Percentiles rank a stretch among this genome's conserved stretches.
These are phyloP conservation scores for Clivina fossor DNA, from an alignment of 2,888 invertebrate species.

Conservation along the genomic window DNA sequence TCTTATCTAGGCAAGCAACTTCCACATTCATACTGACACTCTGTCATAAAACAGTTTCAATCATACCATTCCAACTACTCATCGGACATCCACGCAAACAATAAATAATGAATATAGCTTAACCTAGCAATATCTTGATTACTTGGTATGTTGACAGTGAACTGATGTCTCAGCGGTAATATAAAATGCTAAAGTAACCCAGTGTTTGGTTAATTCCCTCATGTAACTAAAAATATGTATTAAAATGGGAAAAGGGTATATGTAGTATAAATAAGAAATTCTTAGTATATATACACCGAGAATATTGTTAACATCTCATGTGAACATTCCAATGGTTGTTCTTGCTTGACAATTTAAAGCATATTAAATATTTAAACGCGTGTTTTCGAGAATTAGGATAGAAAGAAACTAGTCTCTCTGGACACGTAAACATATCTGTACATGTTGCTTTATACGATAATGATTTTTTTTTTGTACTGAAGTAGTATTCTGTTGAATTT, in stretches of 20 bases:
- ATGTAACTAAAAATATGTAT: background rate
- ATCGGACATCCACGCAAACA: too few relatives aligned
- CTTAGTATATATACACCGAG: background rate
- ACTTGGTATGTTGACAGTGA: background rate
- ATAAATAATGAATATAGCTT: too few relatives aligned
- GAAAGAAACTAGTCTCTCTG: background rate
- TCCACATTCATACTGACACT: too few relatives aligned
- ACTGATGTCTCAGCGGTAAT: background rate
- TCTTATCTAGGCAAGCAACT: too few relatives aligned
- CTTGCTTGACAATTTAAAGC: background rate
- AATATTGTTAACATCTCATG: background rate
- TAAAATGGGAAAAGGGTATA: background rate
- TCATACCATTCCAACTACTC: too few relatives aligned
- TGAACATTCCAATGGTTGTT: background rate
- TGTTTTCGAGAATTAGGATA: constrained; percentile 1
- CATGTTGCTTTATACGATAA: background rate
- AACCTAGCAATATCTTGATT: background rate
- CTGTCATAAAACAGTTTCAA: too few relatives aligned
- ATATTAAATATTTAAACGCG: background rate
- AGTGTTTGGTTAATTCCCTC: background rate
- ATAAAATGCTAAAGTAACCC: too few relatives aligned
- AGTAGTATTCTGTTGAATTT: background rate
- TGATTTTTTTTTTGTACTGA: background rate
- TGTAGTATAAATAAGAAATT: background rate
- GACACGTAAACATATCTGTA: background rate